Conservation (phyloP, 2,888 invertebrate genomes). For the Autographa gamma region DNA sequence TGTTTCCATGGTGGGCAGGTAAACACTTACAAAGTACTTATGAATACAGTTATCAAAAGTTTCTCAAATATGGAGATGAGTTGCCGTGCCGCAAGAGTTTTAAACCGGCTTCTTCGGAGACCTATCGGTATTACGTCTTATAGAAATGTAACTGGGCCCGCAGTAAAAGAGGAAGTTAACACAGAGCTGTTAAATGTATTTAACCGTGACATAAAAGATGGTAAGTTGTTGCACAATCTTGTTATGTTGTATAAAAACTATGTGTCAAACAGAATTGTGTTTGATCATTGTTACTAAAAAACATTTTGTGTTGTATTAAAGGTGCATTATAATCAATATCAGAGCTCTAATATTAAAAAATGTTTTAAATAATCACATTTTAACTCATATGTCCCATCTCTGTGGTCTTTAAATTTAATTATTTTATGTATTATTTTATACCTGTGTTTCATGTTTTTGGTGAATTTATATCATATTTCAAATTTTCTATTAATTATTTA, state of each 20-base stretch:
- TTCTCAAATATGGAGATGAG: slow-evolving; percentile 72
- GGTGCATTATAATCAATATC: too few species aligned
- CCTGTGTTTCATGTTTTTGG: too few species aligned
- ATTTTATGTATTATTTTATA: too few species aligned
- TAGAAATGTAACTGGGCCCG: slow-evolving; percentile 71
- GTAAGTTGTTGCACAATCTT: slow-evolving; percentile 60
- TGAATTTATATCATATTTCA: too few species aligned
- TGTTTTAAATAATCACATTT: too few species aligned
- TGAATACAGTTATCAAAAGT: slow-evolving; percentile 8
- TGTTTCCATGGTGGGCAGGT: slow-evolving; percentile 19
- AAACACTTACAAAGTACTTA: slow-evolving; percentile 9
- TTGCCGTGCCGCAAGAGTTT: slow-evolving; percentile 69
- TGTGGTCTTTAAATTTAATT: too few species aligned
- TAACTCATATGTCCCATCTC: too few species aligned
- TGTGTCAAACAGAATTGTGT: not conserved
- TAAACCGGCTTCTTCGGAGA: slow-evolving; percentile 79
- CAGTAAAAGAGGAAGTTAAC: slow-evolving; percentile 76
- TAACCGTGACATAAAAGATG: slow-evolving; percentile 78
- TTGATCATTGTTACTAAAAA: not conserved
- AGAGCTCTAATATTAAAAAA: too few species aligned
- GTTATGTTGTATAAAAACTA: slow-evolving; percentile 2
- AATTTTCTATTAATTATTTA: too few species aligned
- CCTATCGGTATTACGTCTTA: slow-evolving; percentile 67
- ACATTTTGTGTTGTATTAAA: not conserved
- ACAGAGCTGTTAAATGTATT: slow-evolving; percentile 73